Evolutionary conservation across 1,140 invertebrate species (phyloP).

Genomic region (Drosophila subobscura): DNA sequence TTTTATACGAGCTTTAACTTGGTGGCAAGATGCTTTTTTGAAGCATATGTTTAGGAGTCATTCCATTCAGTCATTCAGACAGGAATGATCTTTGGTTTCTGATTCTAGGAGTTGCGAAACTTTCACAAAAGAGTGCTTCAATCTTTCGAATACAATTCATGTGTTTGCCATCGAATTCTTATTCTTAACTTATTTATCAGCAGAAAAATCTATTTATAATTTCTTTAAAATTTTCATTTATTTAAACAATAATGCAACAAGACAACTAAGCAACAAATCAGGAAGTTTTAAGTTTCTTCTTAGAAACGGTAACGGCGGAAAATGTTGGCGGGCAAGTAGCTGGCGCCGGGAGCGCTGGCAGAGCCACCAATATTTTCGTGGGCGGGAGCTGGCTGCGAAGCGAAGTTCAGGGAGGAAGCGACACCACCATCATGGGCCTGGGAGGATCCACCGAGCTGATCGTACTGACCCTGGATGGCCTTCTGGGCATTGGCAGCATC

Average conservation of each 20-base stretch:
- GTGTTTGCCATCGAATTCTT: no score
- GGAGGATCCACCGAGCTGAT: conserved; percentile 52
- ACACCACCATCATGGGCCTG: conserved; percentile 58
- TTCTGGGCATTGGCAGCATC: conserved; percentile 60
- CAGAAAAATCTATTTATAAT: background rate
- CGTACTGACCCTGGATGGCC: conserved; percentile 62
- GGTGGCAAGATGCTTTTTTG: no score
- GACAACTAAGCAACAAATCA: conserved; percentile 43
- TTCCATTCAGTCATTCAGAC: no score
- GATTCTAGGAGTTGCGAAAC: no score
- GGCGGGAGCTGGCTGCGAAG: conserved; percentile 36
- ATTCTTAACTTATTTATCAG: background rate
- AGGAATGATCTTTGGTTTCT: no score
- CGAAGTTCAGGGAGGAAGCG: conserved; percentile 64
- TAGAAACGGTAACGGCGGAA: conserved; percentile 62
- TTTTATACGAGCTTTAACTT: no score
- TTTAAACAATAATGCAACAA: conserved; percentile 45
- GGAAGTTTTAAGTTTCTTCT: background rate
- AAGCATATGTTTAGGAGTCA: no score
- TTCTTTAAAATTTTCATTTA: conserved; percentile 19
- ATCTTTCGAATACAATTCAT: no score
- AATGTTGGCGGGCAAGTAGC: conserved; percentile 67
- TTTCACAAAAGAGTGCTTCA: no score
- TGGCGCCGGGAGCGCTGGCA: conserved; percentile 51
- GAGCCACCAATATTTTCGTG: conserved; percentile 8